phyloP scores from a whole-genome alignment of 2,797 vertebrate genomes.

The Oryzias dopingdopingensis region DNA sequence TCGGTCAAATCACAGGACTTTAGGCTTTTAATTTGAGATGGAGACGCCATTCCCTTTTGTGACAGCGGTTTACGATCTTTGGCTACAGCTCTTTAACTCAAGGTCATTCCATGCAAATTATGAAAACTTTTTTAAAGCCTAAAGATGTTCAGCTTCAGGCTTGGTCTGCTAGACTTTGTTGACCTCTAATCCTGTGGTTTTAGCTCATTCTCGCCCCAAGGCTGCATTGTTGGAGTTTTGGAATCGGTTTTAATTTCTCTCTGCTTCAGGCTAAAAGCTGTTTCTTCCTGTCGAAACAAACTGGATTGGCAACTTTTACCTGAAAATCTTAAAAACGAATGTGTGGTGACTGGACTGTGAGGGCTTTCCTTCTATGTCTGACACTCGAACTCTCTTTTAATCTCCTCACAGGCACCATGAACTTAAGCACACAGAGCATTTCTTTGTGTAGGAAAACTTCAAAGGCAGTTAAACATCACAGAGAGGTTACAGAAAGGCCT shows the following conservation, averaged over 20 bases:
- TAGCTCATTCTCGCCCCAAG: slow-evolving; percentile 37
- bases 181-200: slow-evolving; percentile 53
- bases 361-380: slow-evolving; percentile 41
- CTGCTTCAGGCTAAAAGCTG: slow-evolving; percentile 56
- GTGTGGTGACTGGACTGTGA: slow-evolving; percentile 57
- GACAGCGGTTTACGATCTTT: slow-evolving; percentile 30
- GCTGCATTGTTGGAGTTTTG: slow-evolving; percentile 35
- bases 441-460: slow-evolving; percentile 73
- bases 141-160: slow-evolving; percentile 39
- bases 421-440: slow-evolving; percentile 60
- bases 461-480: slow-evolving; percentile 72
- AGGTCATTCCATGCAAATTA: slow-evolving; percentile 40
- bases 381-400: slow-evolving; percentile 54
- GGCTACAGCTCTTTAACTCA: slow-evolving; percentile 45
- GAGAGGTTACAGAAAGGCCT: slow-evolving; percentile 48
- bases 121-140: slow-evolving; percentile 42
- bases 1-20: slow-evolving; percentile 51
- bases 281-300: slow-evolving; percentile 63
- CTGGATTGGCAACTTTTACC: slow-evolving; percentile 42
- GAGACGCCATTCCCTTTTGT: slow-evolving; percentile 24
- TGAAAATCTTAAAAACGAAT: slow-evolving; percentile 64
- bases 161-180: slow-evolving; percentile 36
- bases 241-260: slow-evolving; percentile 68
- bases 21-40: slow-evolving; percentile 45
- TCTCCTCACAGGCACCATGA: slow-evolving; percentile 58